Evolutionary conservation across 2,888 invertebrate genomes (phyloP), one percentile per base, ranked within the genome.

Genomic region (Meteorus colon): DNA sequence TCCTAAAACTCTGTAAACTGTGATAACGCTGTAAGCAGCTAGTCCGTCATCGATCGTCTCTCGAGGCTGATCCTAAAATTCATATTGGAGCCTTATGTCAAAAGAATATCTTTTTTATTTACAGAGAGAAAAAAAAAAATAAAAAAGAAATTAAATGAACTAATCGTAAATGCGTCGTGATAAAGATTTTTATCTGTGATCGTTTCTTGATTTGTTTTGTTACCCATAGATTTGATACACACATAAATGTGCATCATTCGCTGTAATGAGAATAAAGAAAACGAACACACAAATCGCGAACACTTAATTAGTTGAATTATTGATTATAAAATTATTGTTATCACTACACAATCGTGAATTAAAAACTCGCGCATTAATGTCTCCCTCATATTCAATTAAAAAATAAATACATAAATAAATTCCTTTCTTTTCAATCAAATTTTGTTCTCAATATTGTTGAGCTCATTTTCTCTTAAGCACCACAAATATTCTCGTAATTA

Each of bases 1-100:
- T 84, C 85, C 85, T 83, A 73, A 68, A 73, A 76, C 71, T 75
- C 75, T 71, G 60, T 65, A 55, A 77, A 78, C 75, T 67, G 51
- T 74, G 51, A 77, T 68, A 59, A 75, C 71, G 74, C 63, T 66
- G 75, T 75, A 37, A 60, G 67, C 68, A 68, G 63, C 68, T 62
- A 63, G 71, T 75, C 68, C 69, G 68, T 73, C 68, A 73, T 76
- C 72, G 51, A 75, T 75, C 71, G 66, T 75, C 75, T 75, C 66
- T 76, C 75, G 75, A 76, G 68, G 75, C 72, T 76, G 75, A 71
- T 75, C 75, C 75, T 75, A 75, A 76, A 76, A 76, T 72, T 72
- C 66, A 67, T 67, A 68, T 67, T 48, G 34, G 62, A 62, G 62
- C 45, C 72, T 71, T 72, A 67, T 65, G 63, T 72, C 27, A 72